Conservation (phyloP, 2,797 vertebrate genomes). For the Clarias laeviceps region DNA sequence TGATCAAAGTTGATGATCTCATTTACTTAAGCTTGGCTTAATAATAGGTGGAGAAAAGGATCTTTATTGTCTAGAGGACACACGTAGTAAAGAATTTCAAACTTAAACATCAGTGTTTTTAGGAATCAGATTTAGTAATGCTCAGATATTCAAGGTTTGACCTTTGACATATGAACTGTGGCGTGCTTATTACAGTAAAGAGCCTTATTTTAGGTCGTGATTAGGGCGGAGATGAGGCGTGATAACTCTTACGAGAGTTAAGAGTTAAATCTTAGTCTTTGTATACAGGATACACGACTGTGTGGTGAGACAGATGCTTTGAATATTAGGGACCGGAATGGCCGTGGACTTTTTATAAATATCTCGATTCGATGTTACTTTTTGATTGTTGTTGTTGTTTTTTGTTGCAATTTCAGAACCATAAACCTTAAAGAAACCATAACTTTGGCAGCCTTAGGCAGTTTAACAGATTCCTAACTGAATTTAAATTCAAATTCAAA, state of each 20-base stretch:
- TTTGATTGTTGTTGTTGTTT: too few species aligned
- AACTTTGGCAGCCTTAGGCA: too few species aligned
- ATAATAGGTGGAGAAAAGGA: not conserved
- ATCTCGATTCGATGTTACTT: too few species aligned
- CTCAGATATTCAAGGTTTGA: not conserved
- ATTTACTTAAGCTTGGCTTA: not conserved
- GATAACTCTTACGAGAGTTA: not conserved
- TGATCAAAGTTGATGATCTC: not conserved
- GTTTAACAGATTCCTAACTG: too few species aligned
- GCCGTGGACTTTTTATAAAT: too few species aligned
- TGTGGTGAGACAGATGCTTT: not conserved
- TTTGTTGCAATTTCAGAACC: too few species aligned
- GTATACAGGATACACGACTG: not conserved
- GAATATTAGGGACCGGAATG: too few species aligned
- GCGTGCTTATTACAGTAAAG: not conserved
- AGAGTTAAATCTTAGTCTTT: too few species aligned
- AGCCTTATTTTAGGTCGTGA: not conserved
- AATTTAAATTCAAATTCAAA: too few species aligned
- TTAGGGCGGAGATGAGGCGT: not conserved
- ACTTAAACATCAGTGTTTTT: not conserved
- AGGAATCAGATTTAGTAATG: not conserved
- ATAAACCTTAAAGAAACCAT: too few species aligned
- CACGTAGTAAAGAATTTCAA: not conserved
- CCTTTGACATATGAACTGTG: not conserved
- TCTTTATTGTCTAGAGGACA: not conserved